Evolutionary conservation across 2,797 vertebrate species (phyloP).

Genomic region (Jordanella pulchra): DNA sequence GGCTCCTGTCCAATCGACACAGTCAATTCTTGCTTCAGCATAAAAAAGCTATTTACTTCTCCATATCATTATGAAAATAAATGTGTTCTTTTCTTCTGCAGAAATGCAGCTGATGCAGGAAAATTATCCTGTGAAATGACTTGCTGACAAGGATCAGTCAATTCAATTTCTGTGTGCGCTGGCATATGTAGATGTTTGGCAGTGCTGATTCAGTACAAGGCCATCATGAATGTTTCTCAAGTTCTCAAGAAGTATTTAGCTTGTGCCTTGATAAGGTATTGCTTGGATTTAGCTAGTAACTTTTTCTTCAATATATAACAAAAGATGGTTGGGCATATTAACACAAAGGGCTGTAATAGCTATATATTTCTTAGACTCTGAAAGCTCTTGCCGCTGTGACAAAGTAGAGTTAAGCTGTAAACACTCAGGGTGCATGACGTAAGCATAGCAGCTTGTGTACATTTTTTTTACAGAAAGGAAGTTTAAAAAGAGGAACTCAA

Average conservation of each 20-base stretch:
- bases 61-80: conserved; percentile 71
- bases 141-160: conserved; percentile 70
- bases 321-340: neutral
- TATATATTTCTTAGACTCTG: conserved; percentile 18
- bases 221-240: conserved; percentile 40
- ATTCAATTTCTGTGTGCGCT: conserved; percentile 46
- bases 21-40: conserved; percentile 67
- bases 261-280: conserved; percentile 45
- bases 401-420: neutral
- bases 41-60: conserved; percentile 69
- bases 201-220: conserved; percentile 45
- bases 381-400: conserved; percentile 41
- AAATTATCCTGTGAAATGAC: conserved; percentile 56
- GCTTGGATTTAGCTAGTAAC: conserved; percentile 22
- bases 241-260: conserved; percentile 27
- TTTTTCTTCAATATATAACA: conserved; percentile 47
- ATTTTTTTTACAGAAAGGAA: too few relatives aligned
- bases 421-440: too few relatives aligned
- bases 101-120: conserved; percentile 64
- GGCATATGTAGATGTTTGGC: conserved; percentile 28
- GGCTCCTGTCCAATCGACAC: conserved; percentile 21
- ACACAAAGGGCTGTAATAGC: neutral
- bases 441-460: too few relatives aligned
- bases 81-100: conserved; percentile 61
- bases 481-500: too few relatives aligned